phyloP scores from a whole-genome alignment of 2,888 invertebrate genomes.

The Tenthredo scrophulariae region DNA sequence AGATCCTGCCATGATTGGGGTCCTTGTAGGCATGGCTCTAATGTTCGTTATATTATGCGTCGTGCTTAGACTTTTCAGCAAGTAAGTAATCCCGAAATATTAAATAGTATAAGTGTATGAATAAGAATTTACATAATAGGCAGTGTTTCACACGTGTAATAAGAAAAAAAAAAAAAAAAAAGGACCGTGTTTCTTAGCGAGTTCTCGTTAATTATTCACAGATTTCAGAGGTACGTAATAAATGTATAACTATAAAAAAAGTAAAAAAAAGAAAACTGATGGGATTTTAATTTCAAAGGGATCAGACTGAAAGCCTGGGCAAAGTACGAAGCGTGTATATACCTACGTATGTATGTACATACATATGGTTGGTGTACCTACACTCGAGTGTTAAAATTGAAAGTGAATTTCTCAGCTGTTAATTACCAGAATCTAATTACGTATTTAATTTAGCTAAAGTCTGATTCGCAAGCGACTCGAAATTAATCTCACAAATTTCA shows the following conservation, averaged over 20 bases:
- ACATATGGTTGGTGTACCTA: neutral
- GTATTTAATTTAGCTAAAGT: conserved; percentile 21
- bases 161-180: neutral
- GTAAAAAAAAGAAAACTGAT: neutral
- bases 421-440: neutral
- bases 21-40: conserved; percentile 93
- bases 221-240: neutral
- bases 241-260: neutral
- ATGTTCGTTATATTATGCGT: conserved; percentile 97
- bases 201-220: neutral
- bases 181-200: neutral
- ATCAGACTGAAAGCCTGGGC: neutral
- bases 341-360: too few species aligned
- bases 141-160: too few species aligned
- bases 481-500: conserved; percentile 31
- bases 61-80: conserved; percentile 94
- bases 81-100: conserved; percentile 82
- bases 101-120: neutral
- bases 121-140: too few species aligned
- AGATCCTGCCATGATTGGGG: conserved; percentile 95
- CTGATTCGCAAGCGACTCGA: neutral
- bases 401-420: conserved; percentile 19
- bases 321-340: neutral
- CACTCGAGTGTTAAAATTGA: conserved; percentile 2
- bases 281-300: neutral